Evolutionary conservation across 2,797 vertebrate genomes (phyloP).

Genomic region (Microtus obscurus): DNA sequence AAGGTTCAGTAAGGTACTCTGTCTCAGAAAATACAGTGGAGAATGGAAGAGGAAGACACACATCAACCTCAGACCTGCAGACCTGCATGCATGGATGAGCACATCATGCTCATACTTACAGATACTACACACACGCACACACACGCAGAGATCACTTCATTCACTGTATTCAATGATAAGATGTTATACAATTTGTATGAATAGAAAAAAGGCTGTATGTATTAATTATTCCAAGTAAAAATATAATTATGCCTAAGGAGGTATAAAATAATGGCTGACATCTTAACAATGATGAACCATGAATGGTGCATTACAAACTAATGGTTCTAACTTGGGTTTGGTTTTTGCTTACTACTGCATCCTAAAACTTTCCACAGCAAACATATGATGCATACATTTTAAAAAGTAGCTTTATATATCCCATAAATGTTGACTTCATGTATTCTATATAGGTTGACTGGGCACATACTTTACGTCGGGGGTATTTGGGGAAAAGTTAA

Average conservation of each 20-base stretch:
- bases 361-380: conserved; percentile 16
- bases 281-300: not conserved
- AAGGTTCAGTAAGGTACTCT: not conserved
- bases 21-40: not conserved
- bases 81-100: not conserved
- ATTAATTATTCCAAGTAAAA: not conserved
- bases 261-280: not conserved
- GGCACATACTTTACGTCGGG: not conserved
- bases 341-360: not conserved
- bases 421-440: not conserved
- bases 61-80: not conserved
- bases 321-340: not conserved
- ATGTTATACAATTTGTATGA: not conserved
- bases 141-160: not conserved
- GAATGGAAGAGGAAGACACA: not conserved
- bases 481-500: not conserved
- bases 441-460: not conserved
- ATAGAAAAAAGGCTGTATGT: not conserved
- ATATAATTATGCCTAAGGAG: not conserved
- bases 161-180: not conserved
- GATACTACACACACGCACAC: not conserved
- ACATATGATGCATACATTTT: not conserved
- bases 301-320: not conserved
- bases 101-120: not conserved
- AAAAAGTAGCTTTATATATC: not conserved